These are phyloP conservation scores for Miniopterus natalensis DNA, from an alignment of 2,113 vertebrate genomes.

Conservation along the genomic window DNA sequence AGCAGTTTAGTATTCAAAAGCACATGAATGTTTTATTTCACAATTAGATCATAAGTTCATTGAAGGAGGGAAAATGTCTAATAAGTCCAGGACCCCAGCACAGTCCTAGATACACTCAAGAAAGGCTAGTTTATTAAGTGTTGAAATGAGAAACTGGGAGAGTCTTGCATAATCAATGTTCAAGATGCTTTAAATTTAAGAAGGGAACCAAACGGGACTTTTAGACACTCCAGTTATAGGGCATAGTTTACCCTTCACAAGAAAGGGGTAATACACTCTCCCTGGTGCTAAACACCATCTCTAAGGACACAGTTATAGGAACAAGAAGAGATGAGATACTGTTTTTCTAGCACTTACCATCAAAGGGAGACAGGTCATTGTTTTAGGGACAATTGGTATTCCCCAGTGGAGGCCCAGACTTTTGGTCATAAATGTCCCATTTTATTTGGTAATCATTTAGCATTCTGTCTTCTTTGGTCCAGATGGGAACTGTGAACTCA, in stretches of 20 bases:
- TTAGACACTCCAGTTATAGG: background rate
- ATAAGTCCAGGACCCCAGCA: background rate
- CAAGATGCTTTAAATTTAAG: slow-evolving; percentile 20
- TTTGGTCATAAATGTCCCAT: background rate
- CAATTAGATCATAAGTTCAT: background rate
- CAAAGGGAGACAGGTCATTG: background rate
- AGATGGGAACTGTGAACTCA: background rate
- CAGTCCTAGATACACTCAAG: background rate
- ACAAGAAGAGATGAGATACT: background rate
- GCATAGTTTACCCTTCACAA: background rate
- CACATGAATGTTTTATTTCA: slow-evolving; percentile 33
- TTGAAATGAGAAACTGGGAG: background rate
- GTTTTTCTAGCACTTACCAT: background rate
- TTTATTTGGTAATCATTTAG: background rate
- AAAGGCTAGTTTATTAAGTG: slow-evolving; percentile 10
- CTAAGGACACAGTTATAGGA: background rate
- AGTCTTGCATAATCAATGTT: background rate
- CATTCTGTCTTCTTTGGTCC: background rate
- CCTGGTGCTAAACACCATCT: background rate
- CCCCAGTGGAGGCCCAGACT: background rate
- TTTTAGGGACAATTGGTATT: background rate
- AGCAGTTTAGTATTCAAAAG: background rate
- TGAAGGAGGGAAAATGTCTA: background rate
- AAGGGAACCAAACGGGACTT: background rate
- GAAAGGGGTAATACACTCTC: background rate